These are phyloP conservation scores for Scylla paramamosain DNA, from an alignment of 1,140 invertebrate species.

Conservation along the genomic window DNA sequence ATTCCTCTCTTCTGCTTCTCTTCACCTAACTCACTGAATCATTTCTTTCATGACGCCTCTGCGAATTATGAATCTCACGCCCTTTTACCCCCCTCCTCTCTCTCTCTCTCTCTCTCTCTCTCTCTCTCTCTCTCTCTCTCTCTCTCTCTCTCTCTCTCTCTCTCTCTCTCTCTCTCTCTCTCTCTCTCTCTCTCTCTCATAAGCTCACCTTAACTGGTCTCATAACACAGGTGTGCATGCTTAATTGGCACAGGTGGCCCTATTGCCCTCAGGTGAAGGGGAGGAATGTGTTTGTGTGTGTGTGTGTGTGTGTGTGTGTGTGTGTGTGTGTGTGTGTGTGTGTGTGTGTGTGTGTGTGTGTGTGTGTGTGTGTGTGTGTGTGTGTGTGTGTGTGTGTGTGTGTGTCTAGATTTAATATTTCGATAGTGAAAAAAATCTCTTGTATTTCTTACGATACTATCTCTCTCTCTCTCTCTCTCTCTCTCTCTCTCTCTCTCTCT, in stretches of 20 bases:
- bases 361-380: no score
- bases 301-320: constrained; percentile 20
- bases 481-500: constrained; percentile 20
- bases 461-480: constrained; percentile 18
- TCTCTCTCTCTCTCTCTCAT: not conserved
- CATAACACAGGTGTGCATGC: not conserved
- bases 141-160: not conserved
- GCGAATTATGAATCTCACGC: not conserved
- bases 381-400: no score
- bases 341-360: not conserved
- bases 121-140: not conserved
- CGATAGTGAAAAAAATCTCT: no score
- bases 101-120: not conserved
- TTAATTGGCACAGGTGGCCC: not conserved
- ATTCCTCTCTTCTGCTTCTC: not conserved
- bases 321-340: constrained; percentile 4
- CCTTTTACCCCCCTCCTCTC: not conserved
- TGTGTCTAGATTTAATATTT: no score
- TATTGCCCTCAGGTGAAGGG: not conserved
- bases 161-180: constrained; percentile 8
- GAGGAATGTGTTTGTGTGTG: not conserved
- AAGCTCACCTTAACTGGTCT: not conserved
- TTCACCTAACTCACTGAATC: not conserved
- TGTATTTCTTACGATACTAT: no score
- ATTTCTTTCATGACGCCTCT: not conserved